Evolutionary conservation across 2,888 invertebrate genomes (phyloP).

Genomic region (Erebia ligea): DNA sequence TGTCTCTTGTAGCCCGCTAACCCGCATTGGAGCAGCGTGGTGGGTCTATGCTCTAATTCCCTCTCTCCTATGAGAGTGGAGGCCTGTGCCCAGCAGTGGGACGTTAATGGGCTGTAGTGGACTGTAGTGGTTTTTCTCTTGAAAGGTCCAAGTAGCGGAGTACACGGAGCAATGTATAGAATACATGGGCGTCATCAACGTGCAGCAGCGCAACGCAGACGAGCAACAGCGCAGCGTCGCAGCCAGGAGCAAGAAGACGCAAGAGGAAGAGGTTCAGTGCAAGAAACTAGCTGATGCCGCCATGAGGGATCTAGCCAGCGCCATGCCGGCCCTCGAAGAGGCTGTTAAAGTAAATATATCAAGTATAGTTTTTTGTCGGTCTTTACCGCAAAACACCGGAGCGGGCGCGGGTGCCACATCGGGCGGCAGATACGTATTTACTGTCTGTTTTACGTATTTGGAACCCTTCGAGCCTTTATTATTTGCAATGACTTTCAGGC

Average conservation of each 20-base stretch:
- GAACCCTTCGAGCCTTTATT: no score
- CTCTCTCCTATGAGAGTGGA: no score
- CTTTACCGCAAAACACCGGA: no score
- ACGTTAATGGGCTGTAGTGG: no score
- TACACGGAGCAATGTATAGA: slow-evolving; percentile 93
- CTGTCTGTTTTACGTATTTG: no score
- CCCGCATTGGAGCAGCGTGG: no score
- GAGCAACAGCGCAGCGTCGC: slow-evolving; percentile 89
- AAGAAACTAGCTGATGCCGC: slow-evolving; percentile 92
- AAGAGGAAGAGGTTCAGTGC: slow-evolving; percentile 91
- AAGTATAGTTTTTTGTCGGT: neutral
- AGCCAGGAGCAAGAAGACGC: slow-evolving; percentile 88
- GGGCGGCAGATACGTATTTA: no score
- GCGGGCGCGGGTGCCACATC: no score
- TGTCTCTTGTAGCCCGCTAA: no score
- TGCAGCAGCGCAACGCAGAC: slow-evolving; percentile 92
- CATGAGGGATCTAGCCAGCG: slow-evolving; percentile 91
- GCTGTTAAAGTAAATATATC: slow-evolving; percentile 82
- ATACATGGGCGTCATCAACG: slow-evolving; percentile 91
- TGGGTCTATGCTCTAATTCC: no score
- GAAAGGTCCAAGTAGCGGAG: slow-evolving; percentile 85
- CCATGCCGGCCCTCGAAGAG: slow-evolving; percentile 94
- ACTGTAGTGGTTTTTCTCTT: no score
- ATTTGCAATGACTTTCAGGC: slow-evolving; percentile 75
- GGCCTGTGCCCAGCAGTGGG: no score